Base-by-base conservation (phyloP, 2,797 vertebrate species). In the Lagorchestes hirsutus region DNA sequence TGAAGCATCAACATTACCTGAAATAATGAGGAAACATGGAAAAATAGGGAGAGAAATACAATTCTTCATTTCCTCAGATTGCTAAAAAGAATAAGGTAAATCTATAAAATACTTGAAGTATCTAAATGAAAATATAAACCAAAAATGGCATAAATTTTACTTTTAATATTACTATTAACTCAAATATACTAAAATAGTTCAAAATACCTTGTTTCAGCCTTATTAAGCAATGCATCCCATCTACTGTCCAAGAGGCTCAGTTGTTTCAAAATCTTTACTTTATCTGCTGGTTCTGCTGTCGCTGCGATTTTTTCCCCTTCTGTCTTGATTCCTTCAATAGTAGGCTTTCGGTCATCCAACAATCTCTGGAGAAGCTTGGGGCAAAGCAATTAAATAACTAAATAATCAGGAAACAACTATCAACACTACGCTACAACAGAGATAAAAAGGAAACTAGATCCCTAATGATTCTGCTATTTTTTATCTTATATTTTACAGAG, bases 281-380 rank as follows among this genome's bases (percentile, higher is more conserved):
- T 99, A 98, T 99, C 99, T 91, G 99, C 98, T 57, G 99, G 99
- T 98, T 99, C 99, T 90, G 99, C 99, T 91, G 99, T 99, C 94
- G 99, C 99, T 0, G 99, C 99, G 93, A 99, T 99, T 98, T 99
- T 99, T 95, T 99, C 99, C 96, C 99, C 99, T 98, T 99, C 99
- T 0, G 98, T 99, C 98, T 99, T 99, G 98, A 99, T 99, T 87
- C 99, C 98, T 98, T 99, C 99, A 94, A 99, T 99, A 0, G 99
- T 99, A 5, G 99, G 99, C 95, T 98, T 99, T 96, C 99, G 99
- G 97, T 99, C 99, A 97, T 99, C 99, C 98, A 99, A 98, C 97
- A 99, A 97, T 97, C 99, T 99, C 98, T 99, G 99, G 91, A 99
- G 99, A 98, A 99, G 99, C 99, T 99, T 91, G 93, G 97, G 91